Conservation (phyloP, 2,797 vertebrate species). For the Menidia menidia region DNA sequence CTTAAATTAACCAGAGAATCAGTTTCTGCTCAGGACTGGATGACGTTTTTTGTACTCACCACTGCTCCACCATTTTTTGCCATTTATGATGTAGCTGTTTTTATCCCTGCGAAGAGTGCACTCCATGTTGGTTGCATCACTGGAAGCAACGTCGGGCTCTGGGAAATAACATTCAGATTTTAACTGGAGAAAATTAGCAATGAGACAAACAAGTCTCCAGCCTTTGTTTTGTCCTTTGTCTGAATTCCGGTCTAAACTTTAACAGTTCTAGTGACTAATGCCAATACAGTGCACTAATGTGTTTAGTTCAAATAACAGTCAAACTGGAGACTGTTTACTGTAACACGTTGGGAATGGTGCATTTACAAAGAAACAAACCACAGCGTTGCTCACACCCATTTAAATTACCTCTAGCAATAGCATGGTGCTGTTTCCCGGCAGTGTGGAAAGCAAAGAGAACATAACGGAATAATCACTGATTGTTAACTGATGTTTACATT, state of each 20-base stretch:
- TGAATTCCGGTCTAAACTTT: conserved; percentile 5
- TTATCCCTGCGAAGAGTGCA: conserved; percentile 85
- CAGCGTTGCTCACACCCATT: conserved; percentile 41
- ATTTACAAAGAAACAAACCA: conserved; percentile 28
- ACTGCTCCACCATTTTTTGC: conserved; percentile 97
- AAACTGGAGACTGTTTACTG: conserved; percentile 1
- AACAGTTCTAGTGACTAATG: neutral
- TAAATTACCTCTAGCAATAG: conserved; percentile 43
- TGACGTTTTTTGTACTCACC: conserved; percentile 80
- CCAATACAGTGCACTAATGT: neutral
- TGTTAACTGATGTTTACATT: neutral
- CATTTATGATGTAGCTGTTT: conserved; percentile 85
- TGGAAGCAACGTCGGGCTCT: conserved; percentile 95
- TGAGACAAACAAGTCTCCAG: neutral
- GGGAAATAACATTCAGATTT: neutral
- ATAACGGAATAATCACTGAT: conserved; percentile 53
- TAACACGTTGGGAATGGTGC: conserved; percentile 26
- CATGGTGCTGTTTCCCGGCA: conserved; percentile 37
- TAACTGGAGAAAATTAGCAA: neutral
- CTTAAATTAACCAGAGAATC: neutral
- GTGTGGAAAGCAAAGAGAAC: conserved; percentile 24
- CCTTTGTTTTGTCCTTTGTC: neutral
- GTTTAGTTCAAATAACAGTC: neutral
- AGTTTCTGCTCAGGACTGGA: neutral
- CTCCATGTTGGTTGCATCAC: conserved; percentile 93